Evolutionary conservation across 1,140 invertebrate species (phyloP), one percentile per base, ranked within the genome.

Genomic region (Drosophila aff.): DNA sequence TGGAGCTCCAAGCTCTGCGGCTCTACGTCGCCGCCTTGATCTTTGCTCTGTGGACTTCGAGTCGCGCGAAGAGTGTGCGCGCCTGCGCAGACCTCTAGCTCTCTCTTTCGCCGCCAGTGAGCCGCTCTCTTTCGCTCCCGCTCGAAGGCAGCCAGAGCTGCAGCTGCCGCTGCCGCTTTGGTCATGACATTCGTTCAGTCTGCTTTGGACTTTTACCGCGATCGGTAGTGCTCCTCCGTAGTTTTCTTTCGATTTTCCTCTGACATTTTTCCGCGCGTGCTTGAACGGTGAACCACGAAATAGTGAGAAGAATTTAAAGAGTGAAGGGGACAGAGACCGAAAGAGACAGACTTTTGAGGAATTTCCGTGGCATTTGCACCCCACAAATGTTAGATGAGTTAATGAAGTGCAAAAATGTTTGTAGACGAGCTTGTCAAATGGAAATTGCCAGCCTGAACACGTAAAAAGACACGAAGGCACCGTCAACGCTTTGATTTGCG

Each of bases 121-220:
- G 28, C 50, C 21, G 40, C 53, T 44, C 43, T 68, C 43, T 64
- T 67, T 50, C n/a, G 36, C 66, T 38, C 40, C 38, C 59, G 59
- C 49, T 62, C 13, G 23, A 4, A n/a, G 26, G 13, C 28, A 49
- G 49, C 16, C 26, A 15, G 36, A 62, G 40, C 26, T 36, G 69
- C 65, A 80, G 57, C 72, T 77, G 65, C 64, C 73, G 57, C 72
- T 77, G 65, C 64, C 73, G 74, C 55, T 87, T 83, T 84, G 90
- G 75, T 89, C 91, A 82, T 92, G 86, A 92, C 91, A 89, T 91
- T 92, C 85, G 81, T 85, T 89, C 86, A 92, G 91, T 92, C 87
- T 77, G 75, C 64, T 82, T 82, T 81, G 73, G 85, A 87, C 85
- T 85, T 92, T 89, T 78, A 74, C 60, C 72, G 66, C 71, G 72